Percentiles rank a stretch among this genome's conserved stretches.
Conservation (phyloP, 2,888 invertebrate species). For the Escarpia spicata region DNA sequence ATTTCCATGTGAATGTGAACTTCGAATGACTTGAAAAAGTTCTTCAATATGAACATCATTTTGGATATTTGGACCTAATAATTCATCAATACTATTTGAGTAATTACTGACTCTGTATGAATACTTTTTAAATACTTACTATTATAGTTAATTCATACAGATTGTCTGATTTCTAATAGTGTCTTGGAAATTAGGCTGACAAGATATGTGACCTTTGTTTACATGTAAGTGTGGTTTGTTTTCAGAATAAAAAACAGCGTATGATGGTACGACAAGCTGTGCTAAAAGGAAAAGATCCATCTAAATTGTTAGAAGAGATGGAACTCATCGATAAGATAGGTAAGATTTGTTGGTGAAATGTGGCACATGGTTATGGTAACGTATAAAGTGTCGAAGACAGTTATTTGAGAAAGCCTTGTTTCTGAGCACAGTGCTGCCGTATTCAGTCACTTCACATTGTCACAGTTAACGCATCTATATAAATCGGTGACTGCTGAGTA, state of each 20-base stretch:
- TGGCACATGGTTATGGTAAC: neutral
- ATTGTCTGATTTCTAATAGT: too few species aligned
- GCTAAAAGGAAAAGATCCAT: slow-evolving; percentile 96
- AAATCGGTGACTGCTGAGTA: too few species aligned
- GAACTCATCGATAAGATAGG: slow-evolving; percentile 99
- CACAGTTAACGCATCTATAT: neutral
- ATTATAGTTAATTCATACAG: too few species aligned
- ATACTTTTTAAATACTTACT: too few species aligned
- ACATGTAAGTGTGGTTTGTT: neutral
- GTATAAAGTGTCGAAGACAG: neutral
- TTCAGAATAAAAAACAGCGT: slow-evolving; percentile 89
- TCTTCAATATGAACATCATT: too few species aligned
- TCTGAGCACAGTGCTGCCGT: neutral
- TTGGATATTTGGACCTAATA: too few species aligned
- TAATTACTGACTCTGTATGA: too few species aligned
- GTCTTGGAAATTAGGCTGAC: too few species aligned
- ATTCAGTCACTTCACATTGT: neutral
- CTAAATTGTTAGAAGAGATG: slow-evolving; percentile 92
- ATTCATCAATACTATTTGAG: too few species aligned
- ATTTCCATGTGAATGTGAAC: neutral
- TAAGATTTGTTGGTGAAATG: slow-evolving; percentile 61
- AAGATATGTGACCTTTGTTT: neutral
- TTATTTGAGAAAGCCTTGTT: neutral
- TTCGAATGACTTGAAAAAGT: too few species aligned
- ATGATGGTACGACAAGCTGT: slow-evolving; percentile 96